Evolutionary conservation across 2,888 invertebrate genomes (phyloP).

Genomic region (Blastobasis lacticolella): DNA sequence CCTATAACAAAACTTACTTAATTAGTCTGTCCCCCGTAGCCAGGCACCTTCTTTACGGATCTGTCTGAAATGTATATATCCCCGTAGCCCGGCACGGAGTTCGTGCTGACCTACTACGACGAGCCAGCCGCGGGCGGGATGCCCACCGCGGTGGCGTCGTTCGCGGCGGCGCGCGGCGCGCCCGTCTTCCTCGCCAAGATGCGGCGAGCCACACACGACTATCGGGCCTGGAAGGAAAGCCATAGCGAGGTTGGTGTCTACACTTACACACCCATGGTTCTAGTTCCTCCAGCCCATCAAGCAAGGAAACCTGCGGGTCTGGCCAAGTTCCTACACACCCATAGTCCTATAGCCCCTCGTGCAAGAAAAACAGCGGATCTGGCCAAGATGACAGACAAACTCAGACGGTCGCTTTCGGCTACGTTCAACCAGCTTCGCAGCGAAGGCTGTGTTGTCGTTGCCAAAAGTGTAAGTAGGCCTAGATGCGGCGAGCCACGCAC

Average conservation of each 20-base stretch:
- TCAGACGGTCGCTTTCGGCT: no score
- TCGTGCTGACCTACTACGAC: conserved; percentile 90
- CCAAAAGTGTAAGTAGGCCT: conserved; percentile 27
- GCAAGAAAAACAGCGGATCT: no score
- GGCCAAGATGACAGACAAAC: no score
- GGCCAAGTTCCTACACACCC: no score
- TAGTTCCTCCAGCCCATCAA: no score
- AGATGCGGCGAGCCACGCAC: conserved; percentile 80
- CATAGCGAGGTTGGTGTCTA: conserved; percentile 15
- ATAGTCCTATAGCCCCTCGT: no score
- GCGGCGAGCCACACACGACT: conserved; percentile 79
- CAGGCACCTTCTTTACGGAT: not conserved
- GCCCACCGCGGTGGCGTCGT: conserved; percentile 82
- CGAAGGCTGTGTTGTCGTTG: no score
- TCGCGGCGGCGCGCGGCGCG: conserved; percentile 84
- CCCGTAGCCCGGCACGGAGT: conserved; percentile 81
- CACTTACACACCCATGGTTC: no score
- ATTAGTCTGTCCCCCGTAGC: not conserved
- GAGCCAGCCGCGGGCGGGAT: conserved; percentile 89
- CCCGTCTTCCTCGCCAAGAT: conserved; percentile 83
- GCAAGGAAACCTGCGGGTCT: no score
- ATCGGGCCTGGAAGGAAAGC: conserved; percentile 37
- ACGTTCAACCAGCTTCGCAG: no score
- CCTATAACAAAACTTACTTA: not conserved
- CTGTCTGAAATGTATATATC: not conserved